phyloP scores from a whole-genome alignment of 2,113 vertebrate genomes.

The Coptodon bakossiorum region DNA sequence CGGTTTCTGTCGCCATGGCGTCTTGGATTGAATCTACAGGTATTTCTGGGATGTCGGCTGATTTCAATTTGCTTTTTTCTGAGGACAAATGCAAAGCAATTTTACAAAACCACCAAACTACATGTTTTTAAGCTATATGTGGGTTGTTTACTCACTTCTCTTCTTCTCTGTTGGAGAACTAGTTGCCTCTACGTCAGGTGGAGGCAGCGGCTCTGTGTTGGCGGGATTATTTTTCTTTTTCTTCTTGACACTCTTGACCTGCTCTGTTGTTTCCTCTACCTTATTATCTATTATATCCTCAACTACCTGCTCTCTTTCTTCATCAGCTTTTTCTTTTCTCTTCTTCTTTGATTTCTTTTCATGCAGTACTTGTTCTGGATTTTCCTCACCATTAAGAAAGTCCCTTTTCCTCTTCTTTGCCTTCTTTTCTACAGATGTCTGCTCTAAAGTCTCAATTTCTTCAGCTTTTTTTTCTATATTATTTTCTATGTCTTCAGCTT shows the following conservation, averaged over 20 bases:
- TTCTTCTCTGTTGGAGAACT: constrained; percentile 24
- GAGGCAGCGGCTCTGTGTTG: neutral
- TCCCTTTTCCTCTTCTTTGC: neutral
- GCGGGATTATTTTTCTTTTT: neutral
- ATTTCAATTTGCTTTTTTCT: constrained; percentile 49
- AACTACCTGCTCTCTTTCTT: neutral
- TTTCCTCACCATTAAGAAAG: neutral
- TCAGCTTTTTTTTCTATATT: neutral
- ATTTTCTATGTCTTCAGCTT: neutral
- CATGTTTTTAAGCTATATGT: accelerated
- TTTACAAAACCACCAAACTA: accelerated
- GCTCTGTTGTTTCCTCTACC: neutral
- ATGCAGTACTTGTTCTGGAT: neutral
- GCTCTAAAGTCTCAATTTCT: neutral
- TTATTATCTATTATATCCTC: neutral
- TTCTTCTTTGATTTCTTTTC: neutral
- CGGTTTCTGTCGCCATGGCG: neutral
- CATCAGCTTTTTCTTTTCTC: neutral
- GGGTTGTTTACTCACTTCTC: constrained; percentile 43
- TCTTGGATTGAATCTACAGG: neutral
- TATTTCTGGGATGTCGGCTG: neutral
- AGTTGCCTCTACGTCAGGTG: neutral
- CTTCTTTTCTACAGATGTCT: neutral
- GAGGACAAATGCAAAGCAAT: neutral
- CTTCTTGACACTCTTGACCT: neutral